Percentiles rank a stretch among this genome's conserved stretches.
These are phyloP conservation scores for Pandemis corylana DNA, from an alignment of 2,888 invertebrate species.

Conservation along the genomic window DNA sequence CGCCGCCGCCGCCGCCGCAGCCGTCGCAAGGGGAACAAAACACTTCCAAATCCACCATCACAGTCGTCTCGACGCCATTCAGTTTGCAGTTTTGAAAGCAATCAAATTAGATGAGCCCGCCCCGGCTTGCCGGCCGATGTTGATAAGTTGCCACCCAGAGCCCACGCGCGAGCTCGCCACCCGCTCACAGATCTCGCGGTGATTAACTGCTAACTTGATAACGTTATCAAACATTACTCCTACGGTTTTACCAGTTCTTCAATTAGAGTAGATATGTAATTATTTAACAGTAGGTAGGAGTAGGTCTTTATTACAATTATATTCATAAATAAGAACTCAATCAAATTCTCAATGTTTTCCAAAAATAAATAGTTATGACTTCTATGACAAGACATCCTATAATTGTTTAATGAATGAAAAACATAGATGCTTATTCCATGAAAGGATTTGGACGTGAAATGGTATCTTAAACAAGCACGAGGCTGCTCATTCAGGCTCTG, in stretches of 20 bases:
- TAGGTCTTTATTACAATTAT: no score
- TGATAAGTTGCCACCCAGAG: conserved; percentile 45
- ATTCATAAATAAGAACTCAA: no score
- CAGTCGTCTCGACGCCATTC: conserved; percentile 73
- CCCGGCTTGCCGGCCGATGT: conserved; percentile 45
- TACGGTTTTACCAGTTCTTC: background rate
- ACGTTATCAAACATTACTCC: conserved; percentile 9
- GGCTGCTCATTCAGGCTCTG: background rate
- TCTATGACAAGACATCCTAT: background rate
- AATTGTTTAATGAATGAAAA: background rate
- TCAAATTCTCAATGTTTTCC: no score
- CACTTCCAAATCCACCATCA: conserved; percentile 71
- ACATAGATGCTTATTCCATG: background rate
- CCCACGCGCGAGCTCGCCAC: conserved; percentile 40
- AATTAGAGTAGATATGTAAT: background rate
- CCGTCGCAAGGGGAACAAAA: conserved; percentile 57
- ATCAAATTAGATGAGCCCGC: conserved; percentile 57
- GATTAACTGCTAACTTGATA: conserved; percentile 24
- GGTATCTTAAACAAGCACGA: conserved; percentile 5
- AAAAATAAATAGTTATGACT: background rate
- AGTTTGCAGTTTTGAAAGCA: conserved; percentile 70
- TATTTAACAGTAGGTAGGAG: background rate
- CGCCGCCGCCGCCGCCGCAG: conserved; percentile 47
- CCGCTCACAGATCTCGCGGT: background rate
- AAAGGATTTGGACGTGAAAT: background rate